A percentile compares a stretch with the other conserved stretches of the same genome.
Conservation (phyloP, 2,113 vertebrate species). For the Syngnathus typhle region DNA sequence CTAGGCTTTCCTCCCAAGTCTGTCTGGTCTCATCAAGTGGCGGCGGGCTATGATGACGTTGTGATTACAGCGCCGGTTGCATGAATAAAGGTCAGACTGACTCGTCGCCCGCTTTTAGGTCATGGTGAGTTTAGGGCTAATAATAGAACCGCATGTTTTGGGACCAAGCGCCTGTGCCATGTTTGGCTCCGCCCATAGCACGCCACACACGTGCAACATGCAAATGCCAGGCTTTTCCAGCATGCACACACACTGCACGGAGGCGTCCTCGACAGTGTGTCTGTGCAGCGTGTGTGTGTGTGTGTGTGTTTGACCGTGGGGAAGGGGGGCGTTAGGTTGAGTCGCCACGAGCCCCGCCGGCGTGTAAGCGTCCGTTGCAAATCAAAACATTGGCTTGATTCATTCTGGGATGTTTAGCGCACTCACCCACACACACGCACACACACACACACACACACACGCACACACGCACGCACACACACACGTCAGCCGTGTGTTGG, state of each 20-base stretch:
- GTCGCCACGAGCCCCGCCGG: constrained; percentile 12
- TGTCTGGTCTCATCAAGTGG: background rate
- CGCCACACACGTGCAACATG: constrained; percentile 15
- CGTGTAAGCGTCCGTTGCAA: constrained; percentile 37
- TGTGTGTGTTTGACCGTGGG: background rate
- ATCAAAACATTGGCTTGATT: constrained; percentile 48
- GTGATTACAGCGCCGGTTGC: constrained; percentile 24
- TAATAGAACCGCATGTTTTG: constrained; percentile 33
- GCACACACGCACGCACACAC: background rate
- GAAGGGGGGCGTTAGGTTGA: constrained; percentile 11
- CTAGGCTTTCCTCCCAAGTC: background rate
- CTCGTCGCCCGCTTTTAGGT: constrained; percentile 39
- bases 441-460: no score
- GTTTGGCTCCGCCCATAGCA: constrained; percentile 5
- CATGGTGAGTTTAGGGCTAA: constrained; percentile 56
- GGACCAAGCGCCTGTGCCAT: background rate
- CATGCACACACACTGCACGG: background rate
- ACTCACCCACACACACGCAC: background rate
- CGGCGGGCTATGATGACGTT: constrained; percentile 11
- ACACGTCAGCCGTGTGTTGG: constrained; percentile 4
- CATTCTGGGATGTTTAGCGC: constrained; percentile 17
- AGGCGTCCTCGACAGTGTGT: background rate
- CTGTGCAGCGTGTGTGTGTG: background rate
- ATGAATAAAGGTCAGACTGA: constrained; percentile 27
- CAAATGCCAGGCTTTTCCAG: constrained; percentile 2